A percentile compares a stretch with the other conserved stretches of the same genome.
Conservation (phyloP, 2,113 vertebrate species). For the Camelus dromedarius region DNA sequence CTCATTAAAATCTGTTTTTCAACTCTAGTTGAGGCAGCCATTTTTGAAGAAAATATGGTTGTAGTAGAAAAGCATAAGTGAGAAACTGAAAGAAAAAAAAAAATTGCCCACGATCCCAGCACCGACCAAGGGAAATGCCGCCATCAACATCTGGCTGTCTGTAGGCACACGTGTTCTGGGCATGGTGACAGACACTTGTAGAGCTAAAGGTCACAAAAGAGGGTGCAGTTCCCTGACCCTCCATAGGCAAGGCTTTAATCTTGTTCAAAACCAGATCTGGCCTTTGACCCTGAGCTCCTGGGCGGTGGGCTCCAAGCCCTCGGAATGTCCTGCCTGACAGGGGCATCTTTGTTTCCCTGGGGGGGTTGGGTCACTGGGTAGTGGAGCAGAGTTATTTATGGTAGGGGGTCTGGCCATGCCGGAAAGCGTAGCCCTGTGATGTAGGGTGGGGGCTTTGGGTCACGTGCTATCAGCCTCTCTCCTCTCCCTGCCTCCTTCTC, state of each 20-base stretch:
- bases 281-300: background rate
- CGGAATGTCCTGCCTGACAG: background rate
- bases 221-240: background rate
- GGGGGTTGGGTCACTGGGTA: background rate
- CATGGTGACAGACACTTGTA: background rate
- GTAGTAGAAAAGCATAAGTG: background rate
- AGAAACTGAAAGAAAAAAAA: background rate
- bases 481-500: too few species aligned
- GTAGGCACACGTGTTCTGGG: too few species aligned
- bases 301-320: background rate
- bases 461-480: too few species aligned
- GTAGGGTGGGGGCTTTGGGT: background rate
- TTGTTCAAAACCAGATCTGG: background rate
- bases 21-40: background rate
- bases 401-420: background rate
- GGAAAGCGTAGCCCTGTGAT: background rate
- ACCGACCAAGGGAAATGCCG: background rate
- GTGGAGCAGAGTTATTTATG: background rate
- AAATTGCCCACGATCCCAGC: background rate
- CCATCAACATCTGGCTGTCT: background rate
- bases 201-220: background rate
- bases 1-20: background rate
- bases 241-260: background rate
- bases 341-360: background rate
- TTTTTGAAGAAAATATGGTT: background rate